A percentile compares a stretch with the other conserved stretches of the same genome.
phyloP scores from a whole-genome alignment of 2,113 vertebrate species.

The Calcarius ornatus region DNA sequence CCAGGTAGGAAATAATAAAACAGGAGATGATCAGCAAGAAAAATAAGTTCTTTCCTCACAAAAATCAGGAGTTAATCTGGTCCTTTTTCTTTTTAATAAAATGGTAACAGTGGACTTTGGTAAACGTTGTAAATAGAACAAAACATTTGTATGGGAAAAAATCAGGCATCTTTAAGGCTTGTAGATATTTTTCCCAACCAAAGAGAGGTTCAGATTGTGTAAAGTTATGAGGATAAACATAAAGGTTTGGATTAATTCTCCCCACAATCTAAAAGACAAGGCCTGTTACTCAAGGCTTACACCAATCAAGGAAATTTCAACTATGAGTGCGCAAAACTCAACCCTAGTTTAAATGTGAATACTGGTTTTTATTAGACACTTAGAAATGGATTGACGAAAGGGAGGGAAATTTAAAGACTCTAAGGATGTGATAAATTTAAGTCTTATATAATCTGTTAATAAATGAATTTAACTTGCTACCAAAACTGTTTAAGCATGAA shows the following conservation, averaged over 20 bases:
- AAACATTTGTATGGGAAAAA: not conserved
- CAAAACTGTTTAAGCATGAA: slow-evolving; percentile 35
- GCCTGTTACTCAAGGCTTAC: not conserved
- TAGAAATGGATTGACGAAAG: not conserved
- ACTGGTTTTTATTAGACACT: not conserved
- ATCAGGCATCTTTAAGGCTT: not conserved
- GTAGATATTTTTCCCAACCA: not conserved
- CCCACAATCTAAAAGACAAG: not conserved
- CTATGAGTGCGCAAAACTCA: not conserved
- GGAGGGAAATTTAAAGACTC: slow-evolving; percentile 26
- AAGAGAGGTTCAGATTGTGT: not conserved
- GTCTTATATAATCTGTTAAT: slow-evolving; percentile 18
- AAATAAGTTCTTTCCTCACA: not conserved
- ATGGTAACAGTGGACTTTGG: not conserved
- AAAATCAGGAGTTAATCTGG: not conserved
- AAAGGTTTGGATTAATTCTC: not conserved
- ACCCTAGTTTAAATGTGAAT: not conserved
- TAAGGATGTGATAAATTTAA: slow-evolving; percentile 39
- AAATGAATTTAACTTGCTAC: slow-evolving; percentile 48
- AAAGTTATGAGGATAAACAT: not conserved
- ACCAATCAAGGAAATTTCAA: not conserved
- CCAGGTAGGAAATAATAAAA: not conserved
- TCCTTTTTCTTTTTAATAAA: not conserved
- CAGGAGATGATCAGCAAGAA: not conserved
- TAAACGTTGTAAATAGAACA: not conserved